Evolutionary conservation across 2,113 vertebrate genomes (phyloP).

Genomic region (Hippocampus mohnikei): DNA sequence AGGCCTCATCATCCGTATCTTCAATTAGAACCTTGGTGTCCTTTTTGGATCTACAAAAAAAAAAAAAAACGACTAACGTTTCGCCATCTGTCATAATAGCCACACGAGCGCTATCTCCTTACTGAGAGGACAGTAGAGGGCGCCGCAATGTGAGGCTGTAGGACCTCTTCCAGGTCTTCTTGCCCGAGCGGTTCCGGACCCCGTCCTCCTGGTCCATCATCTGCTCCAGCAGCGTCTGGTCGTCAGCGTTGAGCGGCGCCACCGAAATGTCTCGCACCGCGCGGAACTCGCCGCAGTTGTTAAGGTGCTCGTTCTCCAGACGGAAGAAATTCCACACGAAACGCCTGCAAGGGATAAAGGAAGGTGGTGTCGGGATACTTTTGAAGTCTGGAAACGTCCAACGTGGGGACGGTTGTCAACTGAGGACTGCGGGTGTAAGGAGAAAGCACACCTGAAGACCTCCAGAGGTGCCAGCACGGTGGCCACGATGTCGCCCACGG

Average conservation of each 20-base stretch:
- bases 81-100: not conserved
- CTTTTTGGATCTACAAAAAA: conserved; percentile 81
- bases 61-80: conserved; percentile 10
- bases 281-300: conserved; percentile 97
- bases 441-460: conserved; percentile 86
- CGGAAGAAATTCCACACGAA: conserved; percentile 99
- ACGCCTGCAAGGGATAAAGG: conserved; percentile 71
- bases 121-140: conserved; percentile 88
- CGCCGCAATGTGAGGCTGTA: conserved; percentile 87
- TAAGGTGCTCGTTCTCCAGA: conserved; percentile 97
- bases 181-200: conserved; percentile 91
- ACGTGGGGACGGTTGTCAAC: not conserved
- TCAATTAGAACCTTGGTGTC: conserved; percentile 98
- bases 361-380: not conserved
- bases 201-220: conserved; percentile 99
- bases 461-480: conserved; percentile 93
- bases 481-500: conserved; percentile 81
- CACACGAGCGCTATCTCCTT: conserved; percentile 23
- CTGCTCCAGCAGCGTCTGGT: conserved; percentile 96
- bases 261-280: conserved; percentile 96
- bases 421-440: not conserved
- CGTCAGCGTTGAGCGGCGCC: conserved; percentile 94
- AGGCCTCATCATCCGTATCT: conserved; percentile 93
- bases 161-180: conserved; percentile 87
- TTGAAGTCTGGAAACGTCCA: too few relatives aligned